Conservation (phyloP, 2,797 vertebrate species). For the Sphaeramia orbicularis region DNA sequence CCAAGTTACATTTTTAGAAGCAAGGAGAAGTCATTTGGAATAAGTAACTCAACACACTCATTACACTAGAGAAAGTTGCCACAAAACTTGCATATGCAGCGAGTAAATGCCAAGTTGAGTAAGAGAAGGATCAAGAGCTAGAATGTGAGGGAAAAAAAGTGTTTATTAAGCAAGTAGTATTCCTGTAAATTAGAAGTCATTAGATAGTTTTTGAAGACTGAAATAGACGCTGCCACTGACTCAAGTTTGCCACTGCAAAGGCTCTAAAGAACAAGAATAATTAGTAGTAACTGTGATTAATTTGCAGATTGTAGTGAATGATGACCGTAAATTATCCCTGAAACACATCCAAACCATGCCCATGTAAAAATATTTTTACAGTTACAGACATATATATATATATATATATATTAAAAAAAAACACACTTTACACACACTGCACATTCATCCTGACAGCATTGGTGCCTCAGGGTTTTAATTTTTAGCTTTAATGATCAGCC, state of each 20-base stretch:
- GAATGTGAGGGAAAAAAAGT: neutral
- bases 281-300: constrained; percentile 8
- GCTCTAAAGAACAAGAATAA: neutral
- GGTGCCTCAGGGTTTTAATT: constrained; percentile 32
- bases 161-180: neutral
- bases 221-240: too few relatives aligned
- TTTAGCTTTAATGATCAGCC: constrained; percentile 37
- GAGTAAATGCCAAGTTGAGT: constrained; percentile 4
- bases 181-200: neutral
- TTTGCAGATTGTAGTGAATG: neutral
- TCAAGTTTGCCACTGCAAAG: too few relatives aligned
- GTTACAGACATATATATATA: too few relatives aligned
- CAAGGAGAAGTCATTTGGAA: constrained; percentile 11
- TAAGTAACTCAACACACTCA: constrained; percentile 9
- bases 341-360: constrained; percentile 9
- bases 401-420: too few relatives aligned
- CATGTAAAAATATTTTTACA: constrained; percentile 11
- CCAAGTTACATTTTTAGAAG: neutral
- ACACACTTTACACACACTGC: constrained; percentile 18
- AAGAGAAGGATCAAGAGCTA: neutral
- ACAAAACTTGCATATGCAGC: neutral
- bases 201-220: too few relatives aligned
- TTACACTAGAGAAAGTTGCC: constrained; percentile 1
- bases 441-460: neutral
- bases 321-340: constrained; percentile 4